phyloP scores from a whole-genome alignment of 1,140 invertebrate genomes.

The Lethocerus indicus region DNA sequence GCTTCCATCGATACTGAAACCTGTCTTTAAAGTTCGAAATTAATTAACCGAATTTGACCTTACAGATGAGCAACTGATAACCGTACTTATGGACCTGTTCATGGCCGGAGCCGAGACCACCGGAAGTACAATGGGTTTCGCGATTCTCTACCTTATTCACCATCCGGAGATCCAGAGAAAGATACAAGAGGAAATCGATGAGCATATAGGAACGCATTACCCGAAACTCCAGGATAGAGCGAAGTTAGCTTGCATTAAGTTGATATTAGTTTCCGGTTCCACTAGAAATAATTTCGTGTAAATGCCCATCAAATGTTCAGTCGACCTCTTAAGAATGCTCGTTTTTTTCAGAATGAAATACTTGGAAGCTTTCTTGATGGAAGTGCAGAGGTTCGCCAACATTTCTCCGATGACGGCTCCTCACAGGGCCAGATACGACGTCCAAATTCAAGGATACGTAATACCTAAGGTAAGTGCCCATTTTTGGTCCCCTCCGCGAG shows the following conservation, averaged over 20 bases:
- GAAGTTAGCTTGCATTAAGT: not conserved
- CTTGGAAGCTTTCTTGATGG: constrained; percentile 38
- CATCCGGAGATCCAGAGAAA: constrained; percentile 43
- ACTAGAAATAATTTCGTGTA: not conserved
- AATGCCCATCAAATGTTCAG: not conserved
- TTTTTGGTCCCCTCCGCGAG: not conserved
- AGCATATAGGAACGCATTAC: constrained; percentile 33
- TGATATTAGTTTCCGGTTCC: not conserved
- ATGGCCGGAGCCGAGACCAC: constrained; percentile 54
- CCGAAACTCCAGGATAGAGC: constrained; percentile 1
- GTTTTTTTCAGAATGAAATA: constrained; percentile 36
- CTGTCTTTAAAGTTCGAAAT: not conserved
- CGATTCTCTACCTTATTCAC: constrained; percentile 41
- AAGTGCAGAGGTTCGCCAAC: constrained; percentile 37
- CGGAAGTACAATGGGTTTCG: constrained; percentile 39
- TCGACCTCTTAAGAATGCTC: no score
- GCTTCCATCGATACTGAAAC: not conserved
- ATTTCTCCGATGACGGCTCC: constrained; percentile 41
- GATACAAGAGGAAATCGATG: constrained; percentile 49
- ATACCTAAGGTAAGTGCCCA: constrained; percentile 39
- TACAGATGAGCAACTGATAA: constrained; percentile 41
- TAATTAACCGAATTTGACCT: constrained; percentile 10
- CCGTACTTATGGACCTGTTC: constrained; percentile 48
- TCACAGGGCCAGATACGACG: constrained; percentile 35
- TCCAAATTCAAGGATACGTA: constrained; percentile 33